Evolutionary conservation across 2,888 invertebrate genomes (phyloP).

Genomic region (Drosophila suboccidentalis): DNA sequence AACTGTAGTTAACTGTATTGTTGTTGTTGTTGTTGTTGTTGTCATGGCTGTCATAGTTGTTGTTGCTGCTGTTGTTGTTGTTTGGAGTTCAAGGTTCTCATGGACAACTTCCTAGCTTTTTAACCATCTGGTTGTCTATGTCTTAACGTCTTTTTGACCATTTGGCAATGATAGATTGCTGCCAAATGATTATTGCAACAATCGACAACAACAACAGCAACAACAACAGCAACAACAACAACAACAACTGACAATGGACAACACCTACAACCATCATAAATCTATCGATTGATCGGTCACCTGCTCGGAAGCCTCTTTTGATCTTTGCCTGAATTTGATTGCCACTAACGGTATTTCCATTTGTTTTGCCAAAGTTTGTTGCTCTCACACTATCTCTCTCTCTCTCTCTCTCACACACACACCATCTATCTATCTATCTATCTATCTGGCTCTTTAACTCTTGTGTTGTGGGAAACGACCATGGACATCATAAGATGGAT

Average conservation of each 20-base stretch:
- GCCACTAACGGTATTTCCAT: conserved; percentile 72
- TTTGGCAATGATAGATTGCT: conserved; percentile 74
- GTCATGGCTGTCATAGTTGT: background rate
- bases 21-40: conserved; percentile 9
- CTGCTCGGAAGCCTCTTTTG: conserved; percentile 54
- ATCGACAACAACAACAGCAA: conserved; percentile 5
- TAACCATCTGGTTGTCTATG: conserved; percentile 18
- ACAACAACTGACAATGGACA: conserved; percentile 16
- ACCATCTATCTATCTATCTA: no score
- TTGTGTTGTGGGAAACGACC: conserved; percentile 56
- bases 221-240: conserved; percentile 23
- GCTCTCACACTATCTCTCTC: conserved; percentile 28
- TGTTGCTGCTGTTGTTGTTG: conserved; percentile 15
- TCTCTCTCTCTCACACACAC: background rate
- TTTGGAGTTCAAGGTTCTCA: conserved; percentile 71
- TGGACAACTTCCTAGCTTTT: conserved; percentile 63
- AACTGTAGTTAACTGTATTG: conserved; percentile 21
- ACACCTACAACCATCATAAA: conserved; percentile 19
- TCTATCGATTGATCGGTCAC: conserved; percentile 46
- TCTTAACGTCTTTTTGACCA: conserved; percentile 35
- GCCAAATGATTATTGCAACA: conserved; percentile 69
- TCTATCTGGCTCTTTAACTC: conserved; percentile 2
- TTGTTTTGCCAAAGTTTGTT: conserved; percentile 59
- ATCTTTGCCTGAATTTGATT: conserved; percentile 59
- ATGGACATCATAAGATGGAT: conserved; percentile 50